Evolutionary conservation across 2,113 vertebrate genomes (phyloP).

Genomic region (Solenodon paradoxus): DNA sequence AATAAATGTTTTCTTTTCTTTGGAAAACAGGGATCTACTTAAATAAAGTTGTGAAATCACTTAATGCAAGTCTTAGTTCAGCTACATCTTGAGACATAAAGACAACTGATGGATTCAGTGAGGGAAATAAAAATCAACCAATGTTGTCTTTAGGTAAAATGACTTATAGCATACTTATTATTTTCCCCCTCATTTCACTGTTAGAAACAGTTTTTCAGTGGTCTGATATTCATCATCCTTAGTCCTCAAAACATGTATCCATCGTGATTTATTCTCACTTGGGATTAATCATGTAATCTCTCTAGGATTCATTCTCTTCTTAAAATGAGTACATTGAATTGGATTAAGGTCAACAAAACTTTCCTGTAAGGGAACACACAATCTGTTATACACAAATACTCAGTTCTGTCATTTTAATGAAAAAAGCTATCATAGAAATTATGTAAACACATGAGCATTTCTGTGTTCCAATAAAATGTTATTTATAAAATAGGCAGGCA

Average conservation of each 20-base stretch:
- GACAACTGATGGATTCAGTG: neutral
- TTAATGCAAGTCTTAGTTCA: constrained; percentile 35
- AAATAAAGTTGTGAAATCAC: constrained; percentile 6
- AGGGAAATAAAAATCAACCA: neutral
- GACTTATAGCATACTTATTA: neutral
- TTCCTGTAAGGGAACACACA: neutral
- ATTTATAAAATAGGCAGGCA: neutral
- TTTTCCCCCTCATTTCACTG: neutral
- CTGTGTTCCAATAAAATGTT: neutral
- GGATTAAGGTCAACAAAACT: neutral
- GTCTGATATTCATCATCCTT: neutral
- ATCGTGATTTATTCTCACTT: neutral
- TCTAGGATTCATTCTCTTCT: neutral
- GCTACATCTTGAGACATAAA: neutral
- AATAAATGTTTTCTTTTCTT: constrained; percentile 41
- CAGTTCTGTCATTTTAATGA: neutral
- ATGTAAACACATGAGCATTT: neutral
- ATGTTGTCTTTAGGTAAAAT: neutral
- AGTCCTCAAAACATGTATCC: constrained; percentile 9
- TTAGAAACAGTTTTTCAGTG: constrained; percentile 14
- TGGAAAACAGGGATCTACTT: neutral
- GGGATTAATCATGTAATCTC: neutral
- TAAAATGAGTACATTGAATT: neutral
- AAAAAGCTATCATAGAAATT: neutral
- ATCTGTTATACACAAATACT: neutral